These are phyloP conservation scores for Drosophila jambulina DNA, from an alignment of 1,140 invertebrate genomes.

Conservation along the genomic window DNA sequence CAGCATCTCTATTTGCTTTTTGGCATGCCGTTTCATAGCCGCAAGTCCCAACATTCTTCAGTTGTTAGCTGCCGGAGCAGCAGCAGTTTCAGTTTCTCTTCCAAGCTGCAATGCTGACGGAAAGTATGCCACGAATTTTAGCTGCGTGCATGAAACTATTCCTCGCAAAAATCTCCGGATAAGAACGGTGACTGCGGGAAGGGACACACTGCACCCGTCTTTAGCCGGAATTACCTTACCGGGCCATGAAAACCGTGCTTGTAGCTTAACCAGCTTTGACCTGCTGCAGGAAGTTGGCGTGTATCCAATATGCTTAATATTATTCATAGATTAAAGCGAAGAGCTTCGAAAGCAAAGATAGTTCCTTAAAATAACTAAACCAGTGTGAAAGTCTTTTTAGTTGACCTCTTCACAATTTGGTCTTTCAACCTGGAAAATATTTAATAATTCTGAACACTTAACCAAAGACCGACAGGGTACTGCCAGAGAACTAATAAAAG, in stretches of 20 bases:
- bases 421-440: neutral
- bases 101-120: constrained; percentile 18
- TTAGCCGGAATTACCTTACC: constrained; percentile 11
- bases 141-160: constrained; percentile 53
- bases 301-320: neutral
- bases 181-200: neutral
- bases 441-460: too few species aligned
- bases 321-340: neutral
- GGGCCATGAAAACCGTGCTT: constrained; percentile 3
- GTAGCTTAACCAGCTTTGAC: neutral
- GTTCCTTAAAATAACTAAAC: neutral
- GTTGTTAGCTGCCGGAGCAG: constrained; percentile 42
- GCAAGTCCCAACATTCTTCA: constrained; percentile 76
- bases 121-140: constrained; percentile 74
- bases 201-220: neutral
- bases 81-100: constrained; percentile 20
- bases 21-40: constrained; percentile 75
- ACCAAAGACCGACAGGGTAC: too few species aligned
- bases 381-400: neutral
- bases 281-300: neutral
- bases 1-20: constrained; percentile 64
- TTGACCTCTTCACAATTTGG: neutral
- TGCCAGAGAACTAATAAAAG: neutral
- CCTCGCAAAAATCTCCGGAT: constrained; percentile 3
- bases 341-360: neutral